These are phyloP conservation scores for Hipparchia sbordonii DNA, from an alignment of 2,888 invertebrate species.

Conservation along the genomic window DNA sequence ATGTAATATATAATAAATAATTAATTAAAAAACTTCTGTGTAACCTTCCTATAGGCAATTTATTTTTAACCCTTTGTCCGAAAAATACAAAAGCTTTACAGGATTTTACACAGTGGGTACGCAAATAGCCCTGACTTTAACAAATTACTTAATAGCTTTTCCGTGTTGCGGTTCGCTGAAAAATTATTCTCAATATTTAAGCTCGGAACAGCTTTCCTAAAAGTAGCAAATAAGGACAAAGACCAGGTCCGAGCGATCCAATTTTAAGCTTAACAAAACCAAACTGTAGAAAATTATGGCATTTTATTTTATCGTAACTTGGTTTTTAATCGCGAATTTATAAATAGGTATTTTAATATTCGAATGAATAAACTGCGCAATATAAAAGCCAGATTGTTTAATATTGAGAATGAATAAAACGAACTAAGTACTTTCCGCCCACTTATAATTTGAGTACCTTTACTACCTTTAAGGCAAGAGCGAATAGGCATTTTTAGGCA, in stretches of 20 bases:
- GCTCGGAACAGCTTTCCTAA: conserved; percentile 1
- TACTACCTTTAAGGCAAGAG: too few species aligned
- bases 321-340: too few species aligned
- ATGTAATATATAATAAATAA: background rate
- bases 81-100: background rate
- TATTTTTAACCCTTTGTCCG: conserved; percentile 5
- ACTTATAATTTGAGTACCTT: too few species aligned
- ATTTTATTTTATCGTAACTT: too few species aligned
- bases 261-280: conserved; percentile 1
- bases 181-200: conserved; percentile 16
- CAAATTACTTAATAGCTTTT: conserved; percentile 16
- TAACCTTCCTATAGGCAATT: background rate
- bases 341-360: too few species aligned
- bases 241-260: background rate
- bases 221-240: conserved; percentile 15
- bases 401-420: too few species aligned
- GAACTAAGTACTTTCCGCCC: too few species aligned
- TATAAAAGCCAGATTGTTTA: too few species aligned
- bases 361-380: too few species aligned
- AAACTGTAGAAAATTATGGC: background rate
- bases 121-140: conserved; percentile 6
- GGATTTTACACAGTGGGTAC: background rate
- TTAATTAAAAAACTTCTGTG: too few species aligned
- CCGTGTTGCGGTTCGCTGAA: conserved; percentile 18
- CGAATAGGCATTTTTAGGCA: too few species aligned